A percentile compares a stretch with the other conserved stretches of the same genome.
phyloP scores from a whole-genome alignment of 2,888 invertebrate genomes.

The Cyclophora punctaria region DNA sequence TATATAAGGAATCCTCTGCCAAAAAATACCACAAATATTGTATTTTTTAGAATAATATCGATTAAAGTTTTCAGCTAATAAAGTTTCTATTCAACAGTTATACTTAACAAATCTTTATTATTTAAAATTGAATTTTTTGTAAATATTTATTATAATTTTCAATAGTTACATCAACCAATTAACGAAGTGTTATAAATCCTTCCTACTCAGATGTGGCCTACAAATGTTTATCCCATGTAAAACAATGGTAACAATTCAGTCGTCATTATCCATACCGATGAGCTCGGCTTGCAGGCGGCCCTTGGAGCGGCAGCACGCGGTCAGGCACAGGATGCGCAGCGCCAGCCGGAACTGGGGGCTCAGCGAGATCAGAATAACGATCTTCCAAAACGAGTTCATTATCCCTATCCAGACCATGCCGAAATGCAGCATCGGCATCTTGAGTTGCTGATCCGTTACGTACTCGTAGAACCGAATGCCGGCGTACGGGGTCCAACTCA shows the following conservation, averaged over 20 bases:
- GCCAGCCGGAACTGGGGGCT: constrained; percentile 95
- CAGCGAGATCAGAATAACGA: constrained; percentile 89
- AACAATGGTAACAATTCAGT: constrained; percentile 61
- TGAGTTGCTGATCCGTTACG: constrained; percentile 76
- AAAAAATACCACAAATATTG: too few relatives aligned
- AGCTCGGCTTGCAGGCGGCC: constrained; percentile 89
- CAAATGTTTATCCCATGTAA: not conserved
- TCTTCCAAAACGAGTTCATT: constrained; percentile 96
- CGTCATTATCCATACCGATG: constrained; percentile 90
- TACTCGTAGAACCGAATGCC: constrained; percentile 86
- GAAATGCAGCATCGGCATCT: constrained; percentile 91
- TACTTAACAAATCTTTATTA: too few relatives aligned
- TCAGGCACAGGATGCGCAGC: constrained; percentile 89
- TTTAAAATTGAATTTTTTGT: too few relatives aligned
- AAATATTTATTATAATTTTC: too few relatives aligned
- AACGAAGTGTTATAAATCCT: too few relatives aligned
- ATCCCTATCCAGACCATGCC: constrained; percentile 96
- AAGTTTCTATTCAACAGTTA: too few relatives aligned
- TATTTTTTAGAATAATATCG: too few relatives aligned
- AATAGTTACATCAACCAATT: too few relatives aligned
- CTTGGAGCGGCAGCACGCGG: constrained; percentile 90
- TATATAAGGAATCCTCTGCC: too few relatives aligned
- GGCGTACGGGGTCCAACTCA: constrained; percentile 96
- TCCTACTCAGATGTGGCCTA: constrained; percentile 4
- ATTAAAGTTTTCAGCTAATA: too few relatives aligned